Evolutionary conservation across 2,888 invertebrate genomes (phyloP).

Genomic region (Drosophila subquinaria): DNA sequence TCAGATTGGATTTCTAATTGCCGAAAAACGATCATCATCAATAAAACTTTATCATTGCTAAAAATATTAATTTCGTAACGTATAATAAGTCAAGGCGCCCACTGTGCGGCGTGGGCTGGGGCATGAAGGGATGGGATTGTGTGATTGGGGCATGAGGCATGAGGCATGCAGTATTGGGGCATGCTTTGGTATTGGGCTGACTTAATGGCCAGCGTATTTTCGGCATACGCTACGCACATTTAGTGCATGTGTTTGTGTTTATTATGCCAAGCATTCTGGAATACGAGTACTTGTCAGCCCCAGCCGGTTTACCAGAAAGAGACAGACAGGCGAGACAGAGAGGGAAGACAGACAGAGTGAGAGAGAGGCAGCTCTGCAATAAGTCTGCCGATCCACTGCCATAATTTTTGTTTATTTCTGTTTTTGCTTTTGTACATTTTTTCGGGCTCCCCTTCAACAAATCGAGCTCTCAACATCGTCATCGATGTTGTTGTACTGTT

Average conservation of each 20-base stretch:
- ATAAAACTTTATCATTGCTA: background rate
- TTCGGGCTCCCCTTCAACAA: constrained; percentile 65
- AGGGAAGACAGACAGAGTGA: background rate
- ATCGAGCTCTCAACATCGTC: background rate
- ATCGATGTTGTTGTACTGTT: constrained; percentile 7
- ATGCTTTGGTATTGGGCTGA: constrained; percentile 34
- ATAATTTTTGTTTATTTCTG: constrained; percentile 76
- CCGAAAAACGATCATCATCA: too few species aligned
- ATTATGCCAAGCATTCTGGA: constrained; percentile 25
- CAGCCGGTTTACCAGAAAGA: constrained; percentile 62
- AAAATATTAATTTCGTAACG: background rate
- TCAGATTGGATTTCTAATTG: too few species aligned
- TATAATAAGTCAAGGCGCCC: background rate
- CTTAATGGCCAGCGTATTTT: constrained; percentile 79
- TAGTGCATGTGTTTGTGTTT: constrained; percentile 63
- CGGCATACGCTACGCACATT: constrained; percentile 81
- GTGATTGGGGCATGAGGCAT: constrained; percentile 13
- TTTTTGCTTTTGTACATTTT: constrained; percentile 47
- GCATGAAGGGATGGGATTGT: constrained; percentile 7
- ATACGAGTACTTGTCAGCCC: constrained; percentile 12
- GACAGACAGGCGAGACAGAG: background rate
- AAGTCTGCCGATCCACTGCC: constrained; percentile 82
- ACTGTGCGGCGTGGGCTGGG: constrained; percentile 41
- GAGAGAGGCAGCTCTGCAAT: constrained; percentile 54
- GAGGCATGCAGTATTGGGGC: constrained; percentile 12